phyloP scores from a whole-genome alignment of 1,140 invertebrate species.

The Centruroides vittatus region DNA sequence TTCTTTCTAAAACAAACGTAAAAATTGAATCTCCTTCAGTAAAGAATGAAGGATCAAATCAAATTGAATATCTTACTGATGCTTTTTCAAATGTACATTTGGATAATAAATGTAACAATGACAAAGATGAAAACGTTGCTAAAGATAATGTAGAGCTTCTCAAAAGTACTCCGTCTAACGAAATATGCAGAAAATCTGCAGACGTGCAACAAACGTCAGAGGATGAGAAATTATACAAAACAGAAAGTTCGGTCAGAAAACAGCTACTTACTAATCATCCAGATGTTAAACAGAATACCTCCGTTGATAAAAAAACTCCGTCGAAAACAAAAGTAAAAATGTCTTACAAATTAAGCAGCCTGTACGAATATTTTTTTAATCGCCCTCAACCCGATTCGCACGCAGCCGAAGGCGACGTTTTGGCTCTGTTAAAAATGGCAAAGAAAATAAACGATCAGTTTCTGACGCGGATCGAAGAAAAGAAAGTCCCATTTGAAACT shows the following conservation, averaged over 20 bases:
- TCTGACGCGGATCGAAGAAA: conserved; percentile 18
- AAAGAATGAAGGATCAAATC: background rate
- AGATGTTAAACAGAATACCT: background rate
- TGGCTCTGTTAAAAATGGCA: conserved; percentile 7
- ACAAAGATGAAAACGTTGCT: background rate
- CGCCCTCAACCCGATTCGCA: conserved; percentile 2
- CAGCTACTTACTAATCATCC: background rate
- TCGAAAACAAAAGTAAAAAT: background rate
- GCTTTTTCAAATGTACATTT: too few species aligned
- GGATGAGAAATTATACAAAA: background rate
- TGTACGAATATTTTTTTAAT: conserved; percentile 10
- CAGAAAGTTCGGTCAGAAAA: conserved; percentile 1
- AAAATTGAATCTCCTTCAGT: background rate
- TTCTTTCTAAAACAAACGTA: background rate
- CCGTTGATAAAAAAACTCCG: background rate
- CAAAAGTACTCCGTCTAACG: background rate
- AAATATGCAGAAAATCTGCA: background rate
- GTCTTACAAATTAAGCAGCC: background rate
- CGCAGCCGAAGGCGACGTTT: conserved; percentile 11
- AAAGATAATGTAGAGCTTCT: background rate
- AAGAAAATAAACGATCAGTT: conserved; percentile 16
- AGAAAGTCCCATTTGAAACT: conserved; percentile 1
- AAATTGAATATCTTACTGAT: background rate
- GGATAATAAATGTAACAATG: background rate
- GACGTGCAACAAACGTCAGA: too few species aligned